A percentile compares a stretch with the other conserved stretches of the same genome.
Conservation (phyloP, 2,797 vertebrate species). For the Eremophila alpestris region DNA sequence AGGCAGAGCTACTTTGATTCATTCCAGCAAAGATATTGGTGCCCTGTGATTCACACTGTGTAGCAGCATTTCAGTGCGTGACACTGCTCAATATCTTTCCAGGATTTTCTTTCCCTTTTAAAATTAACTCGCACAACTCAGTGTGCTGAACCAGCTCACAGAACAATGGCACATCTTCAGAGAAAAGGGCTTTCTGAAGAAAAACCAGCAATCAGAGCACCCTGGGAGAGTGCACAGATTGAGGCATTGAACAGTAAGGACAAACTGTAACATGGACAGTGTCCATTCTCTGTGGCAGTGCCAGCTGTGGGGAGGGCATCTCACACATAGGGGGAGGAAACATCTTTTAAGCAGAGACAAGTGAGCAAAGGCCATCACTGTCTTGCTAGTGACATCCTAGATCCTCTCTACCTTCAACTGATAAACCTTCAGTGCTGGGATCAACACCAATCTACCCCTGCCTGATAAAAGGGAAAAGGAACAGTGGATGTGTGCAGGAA, state of each 20-base stretch:
- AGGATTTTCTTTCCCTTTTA: neutral
- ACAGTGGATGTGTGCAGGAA: neutral
- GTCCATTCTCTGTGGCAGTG: neutral
- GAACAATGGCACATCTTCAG: neutral
- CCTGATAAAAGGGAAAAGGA: neutral
- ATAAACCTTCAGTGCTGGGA: neutral
- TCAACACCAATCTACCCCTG: too few relatives aligned
- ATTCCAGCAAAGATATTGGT: neutral
- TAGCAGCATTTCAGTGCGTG: fast-evolving
- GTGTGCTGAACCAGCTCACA: neutral
- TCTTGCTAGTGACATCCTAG: neutral
- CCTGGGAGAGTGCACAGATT: neutral
- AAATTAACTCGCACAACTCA: neutral
- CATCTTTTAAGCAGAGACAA: neutral
- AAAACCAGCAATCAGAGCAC: neutral
- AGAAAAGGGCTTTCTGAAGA: neutral
- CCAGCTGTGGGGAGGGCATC: neutral
- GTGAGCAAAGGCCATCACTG: neutral
- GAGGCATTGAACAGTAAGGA: neutral
- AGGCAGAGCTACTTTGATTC: constrained; percentile 17
- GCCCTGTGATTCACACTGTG: neutral
- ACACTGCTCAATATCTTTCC: neutral
- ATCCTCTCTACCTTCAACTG: neutral
- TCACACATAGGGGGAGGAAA: neutral
- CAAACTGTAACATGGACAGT: neutral